Conservation (phyloP, 2,888 invertebrate species). For the Hydrotaea diabolus region DNA sequence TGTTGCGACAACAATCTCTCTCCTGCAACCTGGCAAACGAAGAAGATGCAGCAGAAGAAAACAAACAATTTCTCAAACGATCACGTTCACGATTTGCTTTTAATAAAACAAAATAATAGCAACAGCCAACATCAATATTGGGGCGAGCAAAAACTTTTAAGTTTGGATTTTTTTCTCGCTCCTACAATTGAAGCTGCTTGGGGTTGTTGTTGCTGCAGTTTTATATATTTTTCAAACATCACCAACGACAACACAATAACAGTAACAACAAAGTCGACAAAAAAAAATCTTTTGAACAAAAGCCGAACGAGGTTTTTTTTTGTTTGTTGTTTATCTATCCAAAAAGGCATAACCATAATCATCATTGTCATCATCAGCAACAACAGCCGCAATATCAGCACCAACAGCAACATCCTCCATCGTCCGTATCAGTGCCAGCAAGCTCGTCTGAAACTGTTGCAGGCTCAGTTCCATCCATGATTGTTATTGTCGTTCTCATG, state of each 20-base stretch:
- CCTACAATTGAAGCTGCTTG: constrained; percentile 17
- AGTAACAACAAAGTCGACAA: constrained; percentile 47
- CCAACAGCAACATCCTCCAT: constrained; percentile 45
- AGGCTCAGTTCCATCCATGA: constrained; percentile 41
- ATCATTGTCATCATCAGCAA: constrained; percentile 51
- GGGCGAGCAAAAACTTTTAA: constrained; percentile 34
- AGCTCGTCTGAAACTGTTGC: neutral
- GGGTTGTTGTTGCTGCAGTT: constrained; percentile 28
- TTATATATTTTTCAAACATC: constrained; percentile 61
- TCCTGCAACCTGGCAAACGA: constrained; percentile 38
- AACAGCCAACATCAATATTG: constrained; percentile 46
- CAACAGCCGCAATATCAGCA: constrained; percentile 48
- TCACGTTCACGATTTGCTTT: constrained; percentile 66
- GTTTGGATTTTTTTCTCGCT: constrained; percentile 25
- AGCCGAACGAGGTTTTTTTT: constrained; percentile 63
- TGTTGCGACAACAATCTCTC: constrained; percentile 39
- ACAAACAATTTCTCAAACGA: constrained; percentile 62
- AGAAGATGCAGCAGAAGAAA: constrained; percentile 16
- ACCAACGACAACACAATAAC: constrained; percentile 56
- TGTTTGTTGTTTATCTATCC: constrained; percentile 73
- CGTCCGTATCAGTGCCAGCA: neutral
- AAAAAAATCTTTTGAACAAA: constrained; percentile 60
- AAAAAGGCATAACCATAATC: constrained; percentile 55
- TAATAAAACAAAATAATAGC: constrained; percentile 57
- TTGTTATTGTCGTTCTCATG: constrained; percentile 46